phyloP scores from a whole-genome alignment of 1,140 invertebrate species.

The Drosophila varians region DNA sequence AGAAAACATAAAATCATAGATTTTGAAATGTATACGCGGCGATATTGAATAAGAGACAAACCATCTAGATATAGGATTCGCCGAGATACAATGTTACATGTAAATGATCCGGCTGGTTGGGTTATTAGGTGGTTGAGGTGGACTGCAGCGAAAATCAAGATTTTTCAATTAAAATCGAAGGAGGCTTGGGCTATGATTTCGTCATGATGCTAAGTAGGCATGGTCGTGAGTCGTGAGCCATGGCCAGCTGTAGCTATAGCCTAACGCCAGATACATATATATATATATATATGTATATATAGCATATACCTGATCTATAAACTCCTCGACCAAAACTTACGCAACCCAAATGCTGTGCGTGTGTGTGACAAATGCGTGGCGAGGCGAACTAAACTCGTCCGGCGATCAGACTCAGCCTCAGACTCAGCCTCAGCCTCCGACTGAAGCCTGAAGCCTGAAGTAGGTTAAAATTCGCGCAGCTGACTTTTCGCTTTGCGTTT shows the following conservation, averaged over 20 bases:
- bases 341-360: slow-evolving; percentile 38
- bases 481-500: slow-evolving; percentile 57
- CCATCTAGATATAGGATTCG: slow-evolving; percentile 48
- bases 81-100: slow-evolving; percentile 40
- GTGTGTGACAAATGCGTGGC: slow-evolving; percentile 64
- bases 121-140: not conserved
- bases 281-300: slow-evolving; percentile 3
- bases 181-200: slow-evolving; percentile 29
- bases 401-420: too few species aligned
- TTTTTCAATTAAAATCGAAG: slow-evolving; percentile 55
- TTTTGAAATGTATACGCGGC: slow-evolving; percentile 57
- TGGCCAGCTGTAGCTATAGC: slow-evolving; percentile 37
- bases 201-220: slow-evolving; percentile 59
- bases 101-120: slow-evolving; percentile 30
- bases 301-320: slow-evolving; percentile 4
- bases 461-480: slow-evolving; percentile 64
- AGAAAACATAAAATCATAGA: slow-evolving; percentile 51
- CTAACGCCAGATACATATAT: not conserved
- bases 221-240: slow-evolving; percentile 46
- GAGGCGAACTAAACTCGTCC: slow-evolving; percentile 60
- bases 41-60: slow-evolving; percentile 37
- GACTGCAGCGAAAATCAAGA: slow-evolving; percentile 45
- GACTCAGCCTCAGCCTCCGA: too few species aligned
- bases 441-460: too few species aligned
- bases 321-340: slow-evolving; percentile 40